Base-by-base conservation (phyloP, 2,888 invertebrate species). In the Eledona agricola region DNA sequence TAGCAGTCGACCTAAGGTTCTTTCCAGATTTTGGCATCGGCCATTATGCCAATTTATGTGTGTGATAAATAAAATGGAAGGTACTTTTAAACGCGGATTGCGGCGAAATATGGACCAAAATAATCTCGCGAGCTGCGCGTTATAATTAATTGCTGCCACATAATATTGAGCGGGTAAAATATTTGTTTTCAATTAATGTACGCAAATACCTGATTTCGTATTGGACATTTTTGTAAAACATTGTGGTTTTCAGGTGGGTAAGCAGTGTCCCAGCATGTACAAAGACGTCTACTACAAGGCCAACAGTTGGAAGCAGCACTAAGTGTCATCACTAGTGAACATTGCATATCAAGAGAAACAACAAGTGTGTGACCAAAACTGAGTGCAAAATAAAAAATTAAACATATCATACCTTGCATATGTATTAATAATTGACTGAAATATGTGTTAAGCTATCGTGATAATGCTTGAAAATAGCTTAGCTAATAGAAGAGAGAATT, bases 231-330 rank as follows among this genome's bases (percentile, higher is more conserved):
- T n/a, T n/a, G n/a, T n/a, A n/a, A n/a, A n/a, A n/a, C n/a, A n/a
- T n/a, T n/a, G n/a, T n/a, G n/a, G n/a, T n/a, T 83, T 84, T 76
- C 82, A 87, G 81, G 85, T 83, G 62, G 87, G 87, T 58, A 90
- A 91, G 77, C 89, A 90, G 73, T 93, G 93, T 77, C 92, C 93
- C 49, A 93, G 90, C 71, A 93, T 93, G 93, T 88, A 92, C 80
- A 88, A 88, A 77, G 91, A 93, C 73, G 90, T 93, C 79, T 89
- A 93, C 80, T 94, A 94, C 77, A 91, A 90, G 87, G 91, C 91
- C 72, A 91, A 90, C 81, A 91, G 86, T 81, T 91, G 91, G 91
- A 90, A 89, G 80, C 89, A 89, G 76, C 89, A 89, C 79, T 87
- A 77, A 80, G 73, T 61, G 47, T 54, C 37, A 29, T 25, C 34